Evolutionary conservation across 2,113 vertebrate genomes (phyloP), one percentile per base, ranked within the genome.

Genomic region (Podilymbus podiceps): DNA sequence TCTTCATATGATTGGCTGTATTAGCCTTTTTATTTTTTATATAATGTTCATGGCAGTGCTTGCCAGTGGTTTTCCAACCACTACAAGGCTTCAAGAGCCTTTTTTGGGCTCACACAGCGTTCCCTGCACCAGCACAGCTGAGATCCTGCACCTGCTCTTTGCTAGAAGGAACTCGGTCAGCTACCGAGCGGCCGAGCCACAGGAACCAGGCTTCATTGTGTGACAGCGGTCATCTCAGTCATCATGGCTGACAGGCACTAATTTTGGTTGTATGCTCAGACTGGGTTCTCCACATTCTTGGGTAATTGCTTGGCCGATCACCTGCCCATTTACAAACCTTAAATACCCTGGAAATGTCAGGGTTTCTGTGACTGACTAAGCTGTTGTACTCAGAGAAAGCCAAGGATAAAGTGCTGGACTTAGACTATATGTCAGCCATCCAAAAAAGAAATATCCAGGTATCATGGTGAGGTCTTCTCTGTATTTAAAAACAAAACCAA

Each of bases 171-270:
- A 27, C 9, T 25, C 4, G 13, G 15, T 21, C 66, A 58, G 75
- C 31, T 66, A 14, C 44, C 2, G 3, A 28, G 52, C 14, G n/a
- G 5, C 40, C 3, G 2, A 88, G 12, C n/a, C 22, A 15, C 35
- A 23, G 31, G 55, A 58, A n/a, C 18, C 5, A 18, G 75, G 38
- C 2, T 17, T 28, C 12, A 11, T 20, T 53, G 27, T 21, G 25
- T 24, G 56, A 18, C 30, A 6, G 64, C 0, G 0, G 14, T 33
- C 1, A 0, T 25, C 33, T 13, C 2, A 0, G 25, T 30, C 72
- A 46, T 0, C 0, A 22, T 38, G 59, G 42, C 24, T 1, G 3
- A 11, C 1, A 8, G 40, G 30, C 59, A 28, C 18, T 18, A 8
- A 21, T 27, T 78, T 53, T 53, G 23, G 3, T 9, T 44, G n/a